A percentile compares a stretch with the other conserved stretches of the same genome.
These are phyloP conservation scores for Hyla sarda DNA, from an alignment of 2,113 vertebrate species.

Conservation along the genomic window DNA sequence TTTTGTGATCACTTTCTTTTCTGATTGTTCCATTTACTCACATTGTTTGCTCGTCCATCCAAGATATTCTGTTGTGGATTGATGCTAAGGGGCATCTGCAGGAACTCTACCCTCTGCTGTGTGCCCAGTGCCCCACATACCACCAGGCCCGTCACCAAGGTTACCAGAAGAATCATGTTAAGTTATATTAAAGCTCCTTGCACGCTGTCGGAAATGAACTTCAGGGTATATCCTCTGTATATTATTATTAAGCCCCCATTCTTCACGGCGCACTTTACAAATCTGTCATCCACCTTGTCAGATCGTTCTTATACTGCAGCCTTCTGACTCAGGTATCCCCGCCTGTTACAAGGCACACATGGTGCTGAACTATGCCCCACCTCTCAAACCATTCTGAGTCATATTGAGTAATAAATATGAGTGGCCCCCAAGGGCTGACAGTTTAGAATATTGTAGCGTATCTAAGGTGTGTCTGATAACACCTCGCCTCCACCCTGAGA, in stretches of 20 bases:
- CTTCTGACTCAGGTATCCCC: conserved; percentile 74
- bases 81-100: conserved; percentile 61
- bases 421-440: conserved; percentile 65
- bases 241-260: conserved; percentile 45
- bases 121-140: conserved; percentile 70
- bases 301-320: conserved; percentile 76
- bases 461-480: conserved; percentile 71
- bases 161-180: conserved; percentile 69
- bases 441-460: conserved; percentile 65
- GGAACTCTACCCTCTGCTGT: conserved; percentile 71
- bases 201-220: neutral
- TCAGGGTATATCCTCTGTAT: neutral
- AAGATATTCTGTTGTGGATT: conserved; percentile 68
- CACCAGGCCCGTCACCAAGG: conserved; percentile 69
- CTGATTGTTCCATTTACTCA: conserved; percentile 63
- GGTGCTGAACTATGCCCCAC: conserved; percentile 72
- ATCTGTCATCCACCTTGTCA: conserved; percentile 46
- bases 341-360: conserved; percentile 49
- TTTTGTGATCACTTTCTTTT: neutral
- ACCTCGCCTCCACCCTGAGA: conserved; percentile 70
- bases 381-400: conserved; percentile 83
- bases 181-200: conserved; percentile 61
- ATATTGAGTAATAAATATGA: conserved; percentile 66
- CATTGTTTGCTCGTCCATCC: conserved; percentile 72
- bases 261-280: conserved; percentile 14